A percentile compares a stretch with the other conserved stretches of the same genome.
phyloP scores from a whole-genome alignment of 1,140 invertebrate genomes.

The Gryllus bimaculatus region DNA sequence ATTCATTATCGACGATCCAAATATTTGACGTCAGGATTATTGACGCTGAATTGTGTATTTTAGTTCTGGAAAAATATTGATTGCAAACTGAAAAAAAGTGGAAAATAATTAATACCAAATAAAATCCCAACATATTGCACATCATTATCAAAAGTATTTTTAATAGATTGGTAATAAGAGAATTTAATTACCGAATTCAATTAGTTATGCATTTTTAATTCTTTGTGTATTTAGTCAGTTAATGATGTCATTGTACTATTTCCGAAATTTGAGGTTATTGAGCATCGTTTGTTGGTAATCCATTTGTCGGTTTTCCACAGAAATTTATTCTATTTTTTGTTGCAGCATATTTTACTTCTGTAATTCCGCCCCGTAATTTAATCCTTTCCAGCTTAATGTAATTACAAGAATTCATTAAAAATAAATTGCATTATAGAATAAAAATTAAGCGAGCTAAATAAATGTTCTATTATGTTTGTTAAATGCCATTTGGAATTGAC shows the following conservation, averaged over 20 bases:
- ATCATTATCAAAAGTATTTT: neutral
- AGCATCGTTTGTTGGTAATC: neutral
- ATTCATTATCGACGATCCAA: too few species aligned
- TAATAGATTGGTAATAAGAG: neutral
- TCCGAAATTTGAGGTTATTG: neutral
- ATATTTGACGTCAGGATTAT: too few species aligned
- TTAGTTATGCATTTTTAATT: too few species aligned
- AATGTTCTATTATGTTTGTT: neutral
- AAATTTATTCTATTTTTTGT: neutral
- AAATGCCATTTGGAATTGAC: neutral
- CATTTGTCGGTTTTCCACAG: neutral
- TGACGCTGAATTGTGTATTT: too few species aligned
- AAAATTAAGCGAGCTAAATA: neutral
- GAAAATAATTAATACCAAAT: neutral
- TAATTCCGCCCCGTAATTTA: neutral
- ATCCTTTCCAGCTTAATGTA: neutral
- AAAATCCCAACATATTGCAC: neutral
- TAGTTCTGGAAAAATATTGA: neutral
- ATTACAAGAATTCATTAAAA: slow-evolving; percentile 1
- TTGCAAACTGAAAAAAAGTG: neutral
- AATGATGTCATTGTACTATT: too few species aligned
- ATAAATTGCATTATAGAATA: neutral
- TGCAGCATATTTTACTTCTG: neutral
- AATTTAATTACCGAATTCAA: neutral
- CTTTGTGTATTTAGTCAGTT: too few species aligned